Evolutionary conservation across 2,113 vertebrate genomes (phyloP).

Genomic region (Desmodus rotundus): DNA sequence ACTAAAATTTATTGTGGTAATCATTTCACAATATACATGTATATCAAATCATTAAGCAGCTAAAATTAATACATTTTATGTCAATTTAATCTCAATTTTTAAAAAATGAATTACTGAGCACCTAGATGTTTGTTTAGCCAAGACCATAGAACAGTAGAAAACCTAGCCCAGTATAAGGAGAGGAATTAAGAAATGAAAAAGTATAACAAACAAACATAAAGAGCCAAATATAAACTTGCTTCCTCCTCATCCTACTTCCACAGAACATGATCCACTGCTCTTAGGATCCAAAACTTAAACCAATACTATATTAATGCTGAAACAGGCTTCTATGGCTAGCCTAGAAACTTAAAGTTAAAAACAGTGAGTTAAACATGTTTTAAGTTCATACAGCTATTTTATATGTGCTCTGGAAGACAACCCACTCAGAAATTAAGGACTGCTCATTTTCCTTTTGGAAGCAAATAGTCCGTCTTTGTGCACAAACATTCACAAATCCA

Average conservation of each 20-base stretch:
- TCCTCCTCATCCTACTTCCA: not conserved
- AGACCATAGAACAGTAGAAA: not conserved
- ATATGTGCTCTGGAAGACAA: conserved; percentile 13
- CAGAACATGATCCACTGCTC: not conserved
- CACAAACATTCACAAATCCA: conserved; percentile 16
- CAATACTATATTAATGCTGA: not conserved
- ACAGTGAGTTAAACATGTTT: conserved; percentile 7
- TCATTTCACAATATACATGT: not conserved
- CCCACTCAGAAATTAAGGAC: not conserved
- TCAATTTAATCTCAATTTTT: not conserved
- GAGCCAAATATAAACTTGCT: not conserved
- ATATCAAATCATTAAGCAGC: not conserved
- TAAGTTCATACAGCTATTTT: conserved; percentile 21
- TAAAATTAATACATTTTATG: not conserved
- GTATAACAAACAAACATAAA: not conserved
- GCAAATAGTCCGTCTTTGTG: not conserved
- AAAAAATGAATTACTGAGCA: not conserved
- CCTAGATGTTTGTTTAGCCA: not conserved
- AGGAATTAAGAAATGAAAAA: conserved; percentile 22
- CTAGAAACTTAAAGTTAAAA: not conserved
- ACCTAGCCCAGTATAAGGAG: not conserved
- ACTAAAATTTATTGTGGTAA: not conserved
- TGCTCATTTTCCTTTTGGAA: conserved; percentile 10
- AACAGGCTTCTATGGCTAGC: not conserved
- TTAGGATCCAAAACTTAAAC: conserved; percentile 12